These are phyloP conservation scores for Cydia pomonella DNA, from an alignment of 1,140 invertebrate species.

Conservation along the genomic window DNA sequence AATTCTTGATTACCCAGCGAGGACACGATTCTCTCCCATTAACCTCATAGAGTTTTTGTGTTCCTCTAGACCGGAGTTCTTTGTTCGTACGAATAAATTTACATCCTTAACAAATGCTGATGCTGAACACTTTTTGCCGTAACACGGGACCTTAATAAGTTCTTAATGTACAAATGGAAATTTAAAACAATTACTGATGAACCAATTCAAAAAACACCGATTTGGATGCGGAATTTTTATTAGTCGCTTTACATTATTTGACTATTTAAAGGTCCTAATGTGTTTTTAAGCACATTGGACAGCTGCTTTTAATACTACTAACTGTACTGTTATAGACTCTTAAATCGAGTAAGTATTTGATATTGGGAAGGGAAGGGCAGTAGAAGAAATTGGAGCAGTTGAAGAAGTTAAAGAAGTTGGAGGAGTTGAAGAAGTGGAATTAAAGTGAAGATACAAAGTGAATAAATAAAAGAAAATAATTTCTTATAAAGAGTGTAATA, in stretches of 20 bases:
- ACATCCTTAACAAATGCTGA: slow-evolving; percentile 66
- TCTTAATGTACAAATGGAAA: slow-evolving; percentile 60
- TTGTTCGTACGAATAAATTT: slow-evolving; percentile 71
- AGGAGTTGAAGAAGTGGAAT: no score
- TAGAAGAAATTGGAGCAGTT: no score
- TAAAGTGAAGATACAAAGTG: no score
- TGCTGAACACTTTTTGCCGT: slow-evolving; percentile 58
- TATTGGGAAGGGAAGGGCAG: no score
- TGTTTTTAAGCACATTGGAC: not conserved
- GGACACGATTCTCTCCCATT: slow-evolving; percentile 49
- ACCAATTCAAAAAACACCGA: not conserved
- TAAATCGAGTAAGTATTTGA: no score
- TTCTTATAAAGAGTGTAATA: no score
- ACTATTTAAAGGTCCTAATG: not conserved
- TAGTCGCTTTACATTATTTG: slow-evolving; percentile 1
- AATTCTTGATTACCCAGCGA: slow-evolving; percentile 46
- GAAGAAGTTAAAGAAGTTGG: no score
- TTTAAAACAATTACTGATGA: slow-evolving; percentile 55
- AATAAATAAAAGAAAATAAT: no score
- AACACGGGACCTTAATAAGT: slow-evolving; percentile 59
- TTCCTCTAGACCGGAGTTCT: slow-evolving; percentile 46
- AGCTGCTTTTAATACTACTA: not conserved
- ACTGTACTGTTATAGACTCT: no score
- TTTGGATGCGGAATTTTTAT: slow-evolving; percentile 4
- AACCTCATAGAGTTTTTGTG: slow-evolving; percentile 63